Evolutionary conservation across 2,888 invertebrate species (phyloP), one percentile per base, ranked within the genome.

Genomic region (Cryptocephalus primarius): DNA sequence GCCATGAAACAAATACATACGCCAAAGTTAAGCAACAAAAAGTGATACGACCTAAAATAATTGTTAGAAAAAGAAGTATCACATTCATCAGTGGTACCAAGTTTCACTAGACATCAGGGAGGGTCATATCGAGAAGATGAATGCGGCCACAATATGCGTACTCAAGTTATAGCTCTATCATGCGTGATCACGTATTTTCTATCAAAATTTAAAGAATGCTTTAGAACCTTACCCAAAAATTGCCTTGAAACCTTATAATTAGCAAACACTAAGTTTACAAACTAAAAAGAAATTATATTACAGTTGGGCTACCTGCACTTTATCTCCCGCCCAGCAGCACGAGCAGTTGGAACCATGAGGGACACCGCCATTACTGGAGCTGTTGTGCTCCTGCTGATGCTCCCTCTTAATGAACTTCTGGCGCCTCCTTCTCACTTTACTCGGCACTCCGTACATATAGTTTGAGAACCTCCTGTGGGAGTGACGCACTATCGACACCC

Each of bases 401-500:
- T 51, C 56, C 41, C 51, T 54, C 49, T 57, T 60, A 40, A 54
- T 43, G 39, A 50, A 48, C 47, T 54, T 58, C 42, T 53, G 59
- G 47, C 80, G 71, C 53, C 76, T 72, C 63, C 77, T 77, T 48
- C 81, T 74, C 50, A 81, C 78, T 67, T 79, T 81, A 56, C 75
- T 75, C 40, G 83, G 83, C 50, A 77, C 77, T 8, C 77, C 74
- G 63, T 79, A 79, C 67, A 83, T 77, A 66, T 82, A 83, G 65
- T 80, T 81, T 51, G 82, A 83, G 67, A 85, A 82, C 43, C 83
- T 75, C 43, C 84, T 75, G 48, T 80, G 71, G 51, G 83, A 83
- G 61, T 83, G 82, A 47, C 83, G 77, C 51, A 83, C 83, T 59
- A 85, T 83, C 51, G 83, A 83, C 54, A 84, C 83, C 83, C 84